A percentile compares a stretch with the other conserved stretches of the same genome.
Conservation (phyloP, 2,888 invertebrate genomes). For the Creontiades dilutus region DNA sequence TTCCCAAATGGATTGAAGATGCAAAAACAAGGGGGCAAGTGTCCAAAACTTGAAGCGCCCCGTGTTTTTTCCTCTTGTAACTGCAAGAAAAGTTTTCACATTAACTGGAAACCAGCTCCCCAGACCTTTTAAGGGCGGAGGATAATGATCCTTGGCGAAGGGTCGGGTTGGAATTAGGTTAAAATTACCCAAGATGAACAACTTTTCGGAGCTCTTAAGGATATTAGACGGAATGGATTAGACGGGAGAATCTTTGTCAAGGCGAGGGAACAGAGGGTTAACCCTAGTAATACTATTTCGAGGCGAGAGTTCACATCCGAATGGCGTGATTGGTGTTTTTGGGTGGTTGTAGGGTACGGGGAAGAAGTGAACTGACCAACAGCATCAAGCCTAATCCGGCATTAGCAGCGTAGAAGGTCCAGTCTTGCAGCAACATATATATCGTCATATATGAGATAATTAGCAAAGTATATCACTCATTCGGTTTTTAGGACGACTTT, state of each 20-base stretch:
- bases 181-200: constrained; percentile 64
- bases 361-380: too few species aligned
- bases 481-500: too few species aligned
- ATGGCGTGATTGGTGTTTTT: not conserved
- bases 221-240: constrained; percentile 59
- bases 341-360: too few species aligned
- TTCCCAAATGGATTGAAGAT: constrained; percentile 25
- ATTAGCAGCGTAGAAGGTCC: too few species aligned
- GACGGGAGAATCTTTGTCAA: constrained; percentile 14
- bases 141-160: constrained; percentile 62
- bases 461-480: too few species aligned
- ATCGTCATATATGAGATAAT: too few species aligned
- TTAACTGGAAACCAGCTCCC: constrained; percentile 43
- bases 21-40: constrained; percentile 48
- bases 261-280: not conserved
- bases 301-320: not conserved
- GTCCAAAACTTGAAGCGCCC: constrained; percentile 45
- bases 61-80: constrained; percentile 33
- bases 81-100: constrained; percentile 62
- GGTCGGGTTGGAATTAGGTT: constrained; percentile 54
- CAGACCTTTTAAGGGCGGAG: constrained; percentile 60
- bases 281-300: constrained; percentile 12
- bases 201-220: constrained; percentile 56
- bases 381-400: too few species aligned
- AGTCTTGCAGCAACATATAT: too few species aligned